phyloP scores from a whole-genome alignment of 2,113 vertebrate genomes.

The Salminus brasiliensis region DNA sequence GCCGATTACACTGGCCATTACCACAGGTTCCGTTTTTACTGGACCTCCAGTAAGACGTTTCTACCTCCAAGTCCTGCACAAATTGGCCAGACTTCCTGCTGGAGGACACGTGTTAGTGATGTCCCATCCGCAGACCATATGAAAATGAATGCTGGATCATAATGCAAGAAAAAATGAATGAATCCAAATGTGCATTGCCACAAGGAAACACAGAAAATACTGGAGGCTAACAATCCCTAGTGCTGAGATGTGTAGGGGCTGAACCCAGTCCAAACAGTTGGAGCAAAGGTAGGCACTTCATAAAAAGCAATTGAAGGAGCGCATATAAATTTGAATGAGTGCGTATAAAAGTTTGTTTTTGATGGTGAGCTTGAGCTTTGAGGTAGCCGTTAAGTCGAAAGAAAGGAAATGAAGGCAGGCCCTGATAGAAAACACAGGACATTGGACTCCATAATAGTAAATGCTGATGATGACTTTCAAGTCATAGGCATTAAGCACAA shows the following conservation, averaged over 20 bases:
- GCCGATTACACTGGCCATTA: slow-evolving; percentile 14
- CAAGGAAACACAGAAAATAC: slow-evolving; percentile 56
- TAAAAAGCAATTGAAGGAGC: slow-evolving; percentile 56
- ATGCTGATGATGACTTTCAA: slow-evolving; percentile 40
- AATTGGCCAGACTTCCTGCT: slow-evolving; percentile 20
- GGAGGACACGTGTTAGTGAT: slow-evolving; percentile 38
- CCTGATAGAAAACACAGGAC: slow-evolving; percentile 40
- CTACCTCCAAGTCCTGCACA: slow-evolving; percentile 43
- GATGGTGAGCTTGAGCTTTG: slow-evolving; percentile 10
- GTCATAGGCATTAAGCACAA: slow-evolving; percentile 47
- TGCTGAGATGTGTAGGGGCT: slow-evolving; percentile 32
- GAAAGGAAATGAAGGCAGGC: slow-evolving; percentile 52
- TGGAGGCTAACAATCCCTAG: slow-evolving; percentile 47
- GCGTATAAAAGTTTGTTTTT: slow-evolving; percentile 31
- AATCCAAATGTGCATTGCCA: slow-evolving; percentile 45
- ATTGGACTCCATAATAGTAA: slow-evolving; percentile 28
- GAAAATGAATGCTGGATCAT: slow-evolving; percentile 40
- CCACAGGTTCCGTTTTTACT: slow-evolving; percentile 40
- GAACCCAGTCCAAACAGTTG: slow-evolving; percentile 22
- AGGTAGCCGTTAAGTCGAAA: slow-evolving; percentile 55
- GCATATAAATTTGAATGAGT: slow-evolving; percentile 46
- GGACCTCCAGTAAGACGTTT: slow-evolving; percentile 49
- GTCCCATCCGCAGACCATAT: slow-evolving; percentile 62
- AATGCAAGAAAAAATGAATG: slow-evolving; percentile 35
- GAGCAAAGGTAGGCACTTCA: slow-evolving; percentile 57